Conservation (phyloP, 2,888 invertebrate species). For the Caenorhabditis afra region DNA sequence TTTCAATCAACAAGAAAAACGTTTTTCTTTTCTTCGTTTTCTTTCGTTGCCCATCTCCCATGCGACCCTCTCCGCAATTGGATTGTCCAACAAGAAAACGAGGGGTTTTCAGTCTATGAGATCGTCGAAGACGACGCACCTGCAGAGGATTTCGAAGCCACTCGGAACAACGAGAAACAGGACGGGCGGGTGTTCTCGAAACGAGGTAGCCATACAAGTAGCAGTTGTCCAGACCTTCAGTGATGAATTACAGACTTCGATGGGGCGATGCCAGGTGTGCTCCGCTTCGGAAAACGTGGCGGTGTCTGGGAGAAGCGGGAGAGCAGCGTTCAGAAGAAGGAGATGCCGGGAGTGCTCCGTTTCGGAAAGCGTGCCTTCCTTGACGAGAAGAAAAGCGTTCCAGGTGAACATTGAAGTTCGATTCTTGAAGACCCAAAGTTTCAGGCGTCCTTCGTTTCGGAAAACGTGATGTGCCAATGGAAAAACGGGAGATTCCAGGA, state of each 20-base stretch:
- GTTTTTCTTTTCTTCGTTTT: slow-evolving; percentile 13
- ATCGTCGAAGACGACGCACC: slow-evolving; percentile 59
- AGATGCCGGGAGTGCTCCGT: slow-evolving; percentile 67
- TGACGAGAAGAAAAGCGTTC: slow-evolving; percentile 70
- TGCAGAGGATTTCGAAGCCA: slow-evolving; percentile 51
- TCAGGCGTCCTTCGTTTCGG: slow-evolving; percentile 69
- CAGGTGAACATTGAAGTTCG: slow-evolving; percentile 54
- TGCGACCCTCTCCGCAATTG: slow-evolving; percentile 10
- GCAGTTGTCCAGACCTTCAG: background rate
- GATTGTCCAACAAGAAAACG: slow-evolving; percentile 8
- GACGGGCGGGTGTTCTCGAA: slow-evolving; percentile 58
- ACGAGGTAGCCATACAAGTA: slow-evolving; percentile 43
- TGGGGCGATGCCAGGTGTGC: slow-evolving; percentile 76
- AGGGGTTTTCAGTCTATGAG: slow-evolving; percentile 56
- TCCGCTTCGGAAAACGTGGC: slow-evolving; percentile 77
- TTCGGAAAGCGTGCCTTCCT: slow-evolving; percentile 66
- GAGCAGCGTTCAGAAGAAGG: slow-evolving; percentile 65
- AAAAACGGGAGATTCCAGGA: slow-evolving; percentile 66
- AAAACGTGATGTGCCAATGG: slow-evolving; percentile 60
- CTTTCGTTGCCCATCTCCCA: slow-evolving; percentile 7
- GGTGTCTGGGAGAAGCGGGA: slow-evolving; percentile 60
- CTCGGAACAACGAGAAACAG: slow-evolving; percentile 46
- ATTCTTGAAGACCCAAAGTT: background rate
- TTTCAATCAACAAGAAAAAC: slow-evolving; percentile 54
- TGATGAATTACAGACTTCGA: slow-evolving; percentile 62